Evolutionary conservation across 1,140 invertebrate species (phyloP), one percentile per base, ranked within the genome.

Genomic region (Heliothis subflexa): DNA sequence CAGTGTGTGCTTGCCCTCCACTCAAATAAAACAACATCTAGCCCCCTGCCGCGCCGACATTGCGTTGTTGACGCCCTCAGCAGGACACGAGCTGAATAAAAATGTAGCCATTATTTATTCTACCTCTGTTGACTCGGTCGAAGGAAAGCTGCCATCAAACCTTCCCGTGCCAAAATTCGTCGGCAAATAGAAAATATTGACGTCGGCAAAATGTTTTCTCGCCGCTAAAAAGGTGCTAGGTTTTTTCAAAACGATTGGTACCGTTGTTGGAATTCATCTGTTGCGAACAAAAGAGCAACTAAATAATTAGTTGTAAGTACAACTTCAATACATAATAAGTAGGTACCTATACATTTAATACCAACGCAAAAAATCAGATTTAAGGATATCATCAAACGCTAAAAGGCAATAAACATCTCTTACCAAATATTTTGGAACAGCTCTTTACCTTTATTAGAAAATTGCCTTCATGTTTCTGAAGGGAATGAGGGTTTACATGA

Each of bases 91-190:
- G 80, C 82, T 83, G 85, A 87, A 87, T 87, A 85, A 82, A 85
- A 85, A 87, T 83, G 79, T 80, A 64, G 62, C 57, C 79, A 85
- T 85, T 85, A 85, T 85, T 87, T 84, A 87, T 87, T 85, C 84
- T 81, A 81, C 74, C 82, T 77, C 81, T 83, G 82, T 85, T 86
- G 70, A 83, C 83, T 85, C 80, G 33, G 33, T 40, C 33, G 49
- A 66, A 50, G 50, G 66, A 72, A 57, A 57, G 73, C 50, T 68
- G 72, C 73, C 52, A 62, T 75, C 54, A 74, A 55, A 75, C 50
- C 47, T 64, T 54, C n/a, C 50, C 47, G 57, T 59, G 59, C 71
- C 59, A 75, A 74, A 79, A 75, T 62, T 70, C 61, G 71, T 59
- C 66, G 21, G 62, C 77, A 82, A 82, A 82, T 73, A 82, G 66